Conservation (phyloP, 1,140 invertebrate genomes). For the Aphaenogaster rudis region DNA sequence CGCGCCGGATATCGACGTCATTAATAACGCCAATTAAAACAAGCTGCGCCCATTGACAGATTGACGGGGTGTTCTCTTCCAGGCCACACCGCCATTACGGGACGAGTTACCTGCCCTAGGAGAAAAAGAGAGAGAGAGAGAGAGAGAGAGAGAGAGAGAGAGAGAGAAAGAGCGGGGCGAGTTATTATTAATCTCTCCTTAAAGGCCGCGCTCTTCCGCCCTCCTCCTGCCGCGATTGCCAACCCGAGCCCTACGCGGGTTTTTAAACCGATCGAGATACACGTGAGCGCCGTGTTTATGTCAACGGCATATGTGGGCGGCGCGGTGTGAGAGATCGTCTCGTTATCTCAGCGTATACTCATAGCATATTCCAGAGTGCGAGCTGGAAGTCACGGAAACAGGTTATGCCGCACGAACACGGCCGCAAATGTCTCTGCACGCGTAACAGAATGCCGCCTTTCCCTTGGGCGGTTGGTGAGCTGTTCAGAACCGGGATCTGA, state of each 20-base stretch:
- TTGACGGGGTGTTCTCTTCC: constrained; percentile 60
- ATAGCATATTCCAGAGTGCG: constrained; percentile 53
- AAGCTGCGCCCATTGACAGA: constrained; percentile 62
- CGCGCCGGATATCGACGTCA: constrained; percentile 31
- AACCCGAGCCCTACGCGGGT: constrained; percentile 17
- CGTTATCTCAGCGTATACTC: constrained; percentile 65
- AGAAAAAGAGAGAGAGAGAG: neutral
- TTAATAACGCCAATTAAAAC: constrained; percentile 76
- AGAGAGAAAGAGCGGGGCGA: no score
- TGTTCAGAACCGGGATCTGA: constrained; percentile 35
- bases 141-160: no score
- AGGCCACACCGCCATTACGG: neutral
- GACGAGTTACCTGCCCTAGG: constrained; percentile 10
- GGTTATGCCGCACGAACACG: constrained; percentile 57
- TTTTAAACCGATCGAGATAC: constrained; percentile 55
- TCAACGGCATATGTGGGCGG: constrained; percentile 71
- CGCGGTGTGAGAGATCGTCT: constrained; percentile 73
- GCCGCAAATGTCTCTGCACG: constrained; percentile 55
- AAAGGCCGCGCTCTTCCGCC: neutral
- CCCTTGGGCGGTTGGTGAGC: constrained; percentile 41
- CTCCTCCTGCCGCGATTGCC: neutral
- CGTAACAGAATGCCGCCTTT: constrained; percentile 63
- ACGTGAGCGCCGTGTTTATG: constrained; percentile 61
- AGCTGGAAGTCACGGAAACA: constrained; percentile 59
- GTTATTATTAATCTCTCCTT: constrained; percentile 45